Percentiles rank a stretch among this genome's conserved stretches.
Evolutionary conservation across 2,113 vertebrate genomes (phyloP).

Genomic region (Pao palembangensis): DNA sequence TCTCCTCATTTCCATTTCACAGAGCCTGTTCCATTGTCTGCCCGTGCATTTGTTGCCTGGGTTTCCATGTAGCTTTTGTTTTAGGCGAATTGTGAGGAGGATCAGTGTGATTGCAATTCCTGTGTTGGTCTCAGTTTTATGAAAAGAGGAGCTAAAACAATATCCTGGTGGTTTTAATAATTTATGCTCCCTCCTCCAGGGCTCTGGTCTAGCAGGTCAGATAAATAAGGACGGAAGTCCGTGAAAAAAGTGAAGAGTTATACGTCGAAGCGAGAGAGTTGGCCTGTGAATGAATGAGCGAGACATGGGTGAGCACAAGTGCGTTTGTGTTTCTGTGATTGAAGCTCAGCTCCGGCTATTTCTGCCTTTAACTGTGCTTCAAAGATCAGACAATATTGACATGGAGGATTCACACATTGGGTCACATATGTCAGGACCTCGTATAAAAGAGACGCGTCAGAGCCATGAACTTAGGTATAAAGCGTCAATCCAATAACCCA

Average conservation of each 20-base stretch:
- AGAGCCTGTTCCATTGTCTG: slow-evolving; percentile 37
- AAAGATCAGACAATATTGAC: slow-evolving; percentile 4
- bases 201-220: slow-evolving; percentile 38
- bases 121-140: slow-evolving; percentile 35
- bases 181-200: slow-evolving; percentile 37
- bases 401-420: not conserved
- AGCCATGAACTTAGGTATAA: slow-evolving; percentile 33
- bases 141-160: slow-evolving; percentile 26
- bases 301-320: not conserved
- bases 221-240: slow-evolving; percentile 37
- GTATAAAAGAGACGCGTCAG: not conserved
- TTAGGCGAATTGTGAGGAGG: slow-evolving; percentile 23
- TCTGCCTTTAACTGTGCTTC: slow-evolving; percentile 31
- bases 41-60: slow-evolving; percentile 44
- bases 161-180: slow-evolving; percentile 52
- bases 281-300: slow-evolving; percentile 3
- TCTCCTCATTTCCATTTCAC: slow-evolving; percentile 54
- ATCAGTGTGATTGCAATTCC: slow-evolving; percentile 40
- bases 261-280: not conserved
- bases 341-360: slow-evolving; percentile 31
- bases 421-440: slow-evolving; percentile 21
- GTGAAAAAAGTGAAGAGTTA: slow-evolving; percentile 1
- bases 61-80: slow-evolving; percentile 46
- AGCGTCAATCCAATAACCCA: slow-evolving; percentile 35
- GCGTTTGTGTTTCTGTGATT: slow-evolving; percentile 5